Evolutionary conservation across 2,113 vertebrate species (phyloP), one percentile per base, ranked within the genome.

Genomic region (Oryzias javanicus): DNA sequence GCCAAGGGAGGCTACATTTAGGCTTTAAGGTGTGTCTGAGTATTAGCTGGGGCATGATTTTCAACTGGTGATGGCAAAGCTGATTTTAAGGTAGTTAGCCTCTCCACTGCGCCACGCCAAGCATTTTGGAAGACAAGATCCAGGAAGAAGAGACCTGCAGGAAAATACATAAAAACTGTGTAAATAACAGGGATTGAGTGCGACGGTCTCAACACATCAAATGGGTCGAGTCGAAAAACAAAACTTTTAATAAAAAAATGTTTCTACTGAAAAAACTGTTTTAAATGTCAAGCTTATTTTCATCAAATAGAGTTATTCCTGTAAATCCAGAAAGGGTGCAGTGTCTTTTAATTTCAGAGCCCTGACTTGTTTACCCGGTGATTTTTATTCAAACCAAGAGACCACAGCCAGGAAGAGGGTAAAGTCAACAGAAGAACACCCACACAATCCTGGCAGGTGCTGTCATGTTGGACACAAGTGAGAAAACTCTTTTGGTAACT

Each of bases 11-110:
- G 29, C 35, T 27, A 19, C 47, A 47, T 42, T 20, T 18, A 16
- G 4, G 47, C 58, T 58, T 74, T 18, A 63, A 63, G 20, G 17
- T 42, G 18, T 14, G 35, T 42, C 20, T 27, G 53, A 50, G 14
- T n/a, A 49, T 64, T 41, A 24, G 76, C 14, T 0, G 5, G 69
- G 19, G 55, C 88, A 89, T 89, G 61, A 47, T 60, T 69, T 45
- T 66, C 17, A 27, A 65, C 62, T 58, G 54, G 48, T 27, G 4
- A 8, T 8, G 55, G 19, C 3, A 27, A 35, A 8, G 22, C 29
- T 60, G 52, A 57, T 62, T 18, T 17, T 46, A 40, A 27, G 19
- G 50, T 18, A 66, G 44, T 19, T 57, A 13, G 60, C 17, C 42
- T 71, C 53, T 71, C 52, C 55, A 45, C 74, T 81, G 79, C 76